Evolutionary conservation across 2,113 vertebrate species (phyloP).

Genomic region (Thymallus thymallus): DNA sequence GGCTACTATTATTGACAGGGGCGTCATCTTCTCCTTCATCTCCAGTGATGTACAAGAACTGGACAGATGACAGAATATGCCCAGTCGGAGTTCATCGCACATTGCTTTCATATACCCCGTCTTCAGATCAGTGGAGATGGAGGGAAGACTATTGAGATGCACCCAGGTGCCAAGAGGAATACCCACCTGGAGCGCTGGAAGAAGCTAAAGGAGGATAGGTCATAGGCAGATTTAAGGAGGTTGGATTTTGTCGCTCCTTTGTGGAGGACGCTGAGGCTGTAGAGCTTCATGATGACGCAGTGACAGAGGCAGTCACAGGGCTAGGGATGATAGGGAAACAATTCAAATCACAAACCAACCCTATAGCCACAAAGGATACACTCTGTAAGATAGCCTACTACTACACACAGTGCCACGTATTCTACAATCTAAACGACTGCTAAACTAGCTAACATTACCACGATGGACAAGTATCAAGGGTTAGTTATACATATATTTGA

Average conservation of each 20-base stretch:
- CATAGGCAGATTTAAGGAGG: constrained; percentile 89
- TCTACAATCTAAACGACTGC: too few relatives aligned
- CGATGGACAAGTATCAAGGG: neutral
- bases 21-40: neutral
- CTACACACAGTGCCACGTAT: too few relatives aligned
- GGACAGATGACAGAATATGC: neutral
- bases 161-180: neutral
- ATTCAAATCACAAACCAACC: neutral
- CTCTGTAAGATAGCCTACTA: too few relatives aligned
- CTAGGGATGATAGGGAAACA: neutral
- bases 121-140: too few relatives aligned
- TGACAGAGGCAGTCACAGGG: neutral
- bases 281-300: constrained; percentile 84
- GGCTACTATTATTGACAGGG: neutral
- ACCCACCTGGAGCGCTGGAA: constrained; percentile 92
- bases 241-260: constrained; percentile 79
- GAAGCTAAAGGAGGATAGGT: constrained; percentile 90
- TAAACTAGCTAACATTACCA: neutral
- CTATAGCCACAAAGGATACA: neutral
- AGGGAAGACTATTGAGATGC: neutral
- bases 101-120: too few relatives aligned
- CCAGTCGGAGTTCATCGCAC: too few relatives aligned
- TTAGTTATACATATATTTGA: too few relatives aligned
- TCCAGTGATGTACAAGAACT: neutral
- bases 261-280: constrained; percentile 86